These are phyloP conservation scores for Subanguina moxae DNA, from an alignment of 1,140 invertebrate species.

Conservation along the genomic window DNA sequence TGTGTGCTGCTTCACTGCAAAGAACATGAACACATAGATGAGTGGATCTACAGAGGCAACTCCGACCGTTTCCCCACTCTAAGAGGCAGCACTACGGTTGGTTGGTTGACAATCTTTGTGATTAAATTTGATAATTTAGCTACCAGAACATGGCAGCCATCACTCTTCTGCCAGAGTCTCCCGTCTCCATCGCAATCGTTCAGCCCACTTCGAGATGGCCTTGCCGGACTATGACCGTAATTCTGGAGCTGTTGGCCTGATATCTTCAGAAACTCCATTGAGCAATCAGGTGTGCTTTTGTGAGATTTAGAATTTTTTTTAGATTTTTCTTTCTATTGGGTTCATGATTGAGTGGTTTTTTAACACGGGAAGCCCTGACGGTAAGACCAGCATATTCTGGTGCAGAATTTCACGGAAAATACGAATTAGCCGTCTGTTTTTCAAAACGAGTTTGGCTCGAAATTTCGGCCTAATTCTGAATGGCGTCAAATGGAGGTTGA, in stretches of 20 bases:
- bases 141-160: neutral
- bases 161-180: neutral
- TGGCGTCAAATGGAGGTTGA: too few species aligned
- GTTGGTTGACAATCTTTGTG: neutral
- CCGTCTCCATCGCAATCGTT: neutral
- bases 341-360: too few species aligned
- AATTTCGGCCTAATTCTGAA: too few species aligned
- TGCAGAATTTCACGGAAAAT: too few species aligned
- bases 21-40: conserved; percentile 25
- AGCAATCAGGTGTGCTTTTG: neutral
- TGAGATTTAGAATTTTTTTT: neutral
- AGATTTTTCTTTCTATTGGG: too few species aligned
- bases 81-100: conserved; percentile 2
- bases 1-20: conserved; percentile 18
- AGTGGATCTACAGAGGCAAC: conserved; percentile 31
- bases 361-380: too few species aligned
- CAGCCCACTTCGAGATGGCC: conserved; percentile 22
- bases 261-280: neutral
- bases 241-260: neutral
- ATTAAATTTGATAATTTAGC: neutral
- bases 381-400: too few species aligned
- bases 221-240: neutral
- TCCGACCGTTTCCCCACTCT: conserved; percentile 24
- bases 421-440: neutral
- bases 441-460: too few species aligned